phyloP scores from a whole-genome alignment of 2,113 vertebrate genomes.

The Paramisgurnus dabryanus region DNA sequence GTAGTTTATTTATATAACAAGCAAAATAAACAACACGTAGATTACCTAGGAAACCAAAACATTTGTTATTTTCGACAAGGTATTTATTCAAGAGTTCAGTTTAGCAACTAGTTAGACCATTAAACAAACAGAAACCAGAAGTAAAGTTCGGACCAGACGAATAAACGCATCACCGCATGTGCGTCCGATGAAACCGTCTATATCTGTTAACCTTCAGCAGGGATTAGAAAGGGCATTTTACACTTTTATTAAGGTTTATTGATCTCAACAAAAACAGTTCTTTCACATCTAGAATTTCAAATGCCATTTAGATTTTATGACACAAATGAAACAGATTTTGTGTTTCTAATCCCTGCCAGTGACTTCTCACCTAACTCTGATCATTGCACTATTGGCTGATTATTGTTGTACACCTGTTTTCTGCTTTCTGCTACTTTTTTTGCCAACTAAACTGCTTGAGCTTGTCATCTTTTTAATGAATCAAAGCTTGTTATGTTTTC shows the following conservation, averaged over 20 bases:
- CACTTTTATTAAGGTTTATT: neutral
- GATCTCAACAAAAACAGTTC: neutral
- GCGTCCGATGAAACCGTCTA: neutral
- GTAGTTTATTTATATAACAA: no score
- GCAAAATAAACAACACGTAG: no score
- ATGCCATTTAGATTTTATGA: no score
- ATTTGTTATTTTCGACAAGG: no score
- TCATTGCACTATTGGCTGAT: slow-evolving; percentile 55
- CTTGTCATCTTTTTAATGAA: slow-evolving; percentile 75
- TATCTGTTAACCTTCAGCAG: neutral
- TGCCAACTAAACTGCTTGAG: slow-evolving; percentile 69
- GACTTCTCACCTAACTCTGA: slow-evolving; percentile 9
- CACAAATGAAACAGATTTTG: no score
- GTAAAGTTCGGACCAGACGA: no score
- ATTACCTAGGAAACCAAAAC: no score
- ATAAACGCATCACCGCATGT: no score
- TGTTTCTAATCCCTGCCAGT: slow-evolving; percentile 23
- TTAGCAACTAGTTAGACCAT: no score
- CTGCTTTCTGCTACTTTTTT: slow-evolving; percentile 51
- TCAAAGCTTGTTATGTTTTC: slow-evolving; percentile 54
- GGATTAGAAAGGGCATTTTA: slow-evolving; percentile 25
- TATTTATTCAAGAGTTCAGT: no score
- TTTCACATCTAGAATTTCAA: no score
- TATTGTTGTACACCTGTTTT: slow-evolving; percentile 60
- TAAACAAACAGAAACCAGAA: no score